Evolutionary conservation across 2,797 vertebrate species (phyloP).

Genomic region (Gymnocypris eckloni): DNA sequence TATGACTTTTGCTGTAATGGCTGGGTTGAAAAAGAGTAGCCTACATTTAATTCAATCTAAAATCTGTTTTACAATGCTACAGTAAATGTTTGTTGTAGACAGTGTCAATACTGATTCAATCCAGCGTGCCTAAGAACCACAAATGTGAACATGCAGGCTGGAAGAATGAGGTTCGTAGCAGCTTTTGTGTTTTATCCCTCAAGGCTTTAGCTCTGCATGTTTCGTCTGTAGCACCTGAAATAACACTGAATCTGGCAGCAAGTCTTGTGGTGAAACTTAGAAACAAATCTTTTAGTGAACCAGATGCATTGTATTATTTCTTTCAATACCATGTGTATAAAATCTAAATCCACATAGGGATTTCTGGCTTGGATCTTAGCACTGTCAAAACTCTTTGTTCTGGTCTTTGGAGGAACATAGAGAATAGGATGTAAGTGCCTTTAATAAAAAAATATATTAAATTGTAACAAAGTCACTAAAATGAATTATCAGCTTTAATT

Average conservation of each 20-base stretch:
- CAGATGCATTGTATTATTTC: constrained; percentile 18
- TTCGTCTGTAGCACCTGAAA: constrained; percentile 54
- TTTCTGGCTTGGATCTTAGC: constrained; percentile 16
- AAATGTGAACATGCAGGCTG: constrained; percentile 49
- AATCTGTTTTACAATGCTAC: constrained; percentile 12
- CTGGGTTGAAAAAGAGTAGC: constrained; percentile 7
- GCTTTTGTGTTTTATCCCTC: constrained; percentile 35
- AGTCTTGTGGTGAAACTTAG: constrained; percentile 18
- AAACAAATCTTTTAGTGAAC: constrained; percentile 14
- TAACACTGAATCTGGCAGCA: constrained; percentile 49
- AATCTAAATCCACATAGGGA: neutral
- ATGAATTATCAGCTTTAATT: constrained; percentile 74
- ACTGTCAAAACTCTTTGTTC: constrained; percentile 3
- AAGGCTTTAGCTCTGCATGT: constrained; percentile 18
- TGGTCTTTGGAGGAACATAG: constrained; percentile 9
- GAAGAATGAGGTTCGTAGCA: constrained; percentile 15
- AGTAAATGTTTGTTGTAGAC: constrained; percentile 8
- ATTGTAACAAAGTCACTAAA: constrained; percentile 54
- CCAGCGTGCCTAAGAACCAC: constrained; percentile 43
- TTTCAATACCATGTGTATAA: neutral
- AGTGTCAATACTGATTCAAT: constrained; percentile 56
- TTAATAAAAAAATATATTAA: constrained; percentile 71
- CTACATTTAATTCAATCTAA: neutral
- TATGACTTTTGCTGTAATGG: constrained; percentile 11
- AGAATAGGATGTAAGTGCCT: constrained; percentile 10